A percentile compares a stretch with the other conserved stretches of the same genome.
phyloP scores from a whole-genome alignment of 2,113 vertebrate species.

The Sclerurus mexicanus region DNA sequence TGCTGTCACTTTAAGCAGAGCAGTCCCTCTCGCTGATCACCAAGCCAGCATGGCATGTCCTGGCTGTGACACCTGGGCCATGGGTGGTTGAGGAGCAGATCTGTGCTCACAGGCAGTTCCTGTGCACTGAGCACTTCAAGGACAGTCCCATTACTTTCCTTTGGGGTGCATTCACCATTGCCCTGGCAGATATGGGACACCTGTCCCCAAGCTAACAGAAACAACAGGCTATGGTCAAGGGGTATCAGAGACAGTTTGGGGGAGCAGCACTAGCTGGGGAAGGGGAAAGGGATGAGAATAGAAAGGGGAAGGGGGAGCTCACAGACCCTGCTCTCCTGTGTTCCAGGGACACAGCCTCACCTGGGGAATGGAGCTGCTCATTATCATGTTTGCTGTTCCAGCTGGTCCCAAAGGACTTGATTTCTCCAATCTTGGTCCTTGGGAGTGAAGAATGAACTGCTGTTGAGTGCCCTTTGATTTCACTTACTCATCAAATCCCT shows the following conservation, averaged over 20 bases:
- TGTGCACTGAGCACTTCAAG: not conserved
- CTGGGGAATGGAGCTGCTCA: not conserved
- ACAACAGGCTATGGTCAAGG: not conserved
- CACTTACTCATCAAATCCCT: not conserved
- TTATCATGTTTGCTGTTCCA: not conserved
- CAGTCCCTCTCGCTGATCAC: not conserved
- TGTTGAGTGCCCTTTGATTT: not conserved
- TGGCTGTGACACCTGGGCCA: not conserved
- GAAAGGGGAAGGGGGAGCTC: not conserved
- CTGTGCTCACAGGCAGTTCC: too few relatives aligned
- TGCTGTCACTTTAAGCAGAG: not conserved
- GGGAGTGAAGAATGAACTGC: not conserved
- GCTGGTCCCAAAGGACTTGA: not conserved
- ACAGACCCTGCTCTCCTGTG: not conserved
- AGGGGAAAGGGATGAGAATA: not conserved
- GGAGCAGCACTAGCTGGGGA: not conserved
- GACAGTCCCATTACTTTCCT: not conserved
- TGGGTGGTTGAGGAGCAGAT: fast-evolving
- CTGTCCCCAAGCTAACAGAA: not conserved
- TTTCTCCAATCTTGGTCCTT: not conserved
- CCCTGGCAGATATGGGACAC: not conserved
- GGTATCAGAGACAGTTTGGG: not conserved
- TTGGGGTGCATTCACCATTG: fast-evolving
- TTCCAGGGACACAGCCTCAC: not conserved
- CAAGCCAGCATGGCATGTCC: fast-evolving